Conservation (phyloP, 2,113 vertebrate species). For the Genyomyrus donnyi region DNA sequence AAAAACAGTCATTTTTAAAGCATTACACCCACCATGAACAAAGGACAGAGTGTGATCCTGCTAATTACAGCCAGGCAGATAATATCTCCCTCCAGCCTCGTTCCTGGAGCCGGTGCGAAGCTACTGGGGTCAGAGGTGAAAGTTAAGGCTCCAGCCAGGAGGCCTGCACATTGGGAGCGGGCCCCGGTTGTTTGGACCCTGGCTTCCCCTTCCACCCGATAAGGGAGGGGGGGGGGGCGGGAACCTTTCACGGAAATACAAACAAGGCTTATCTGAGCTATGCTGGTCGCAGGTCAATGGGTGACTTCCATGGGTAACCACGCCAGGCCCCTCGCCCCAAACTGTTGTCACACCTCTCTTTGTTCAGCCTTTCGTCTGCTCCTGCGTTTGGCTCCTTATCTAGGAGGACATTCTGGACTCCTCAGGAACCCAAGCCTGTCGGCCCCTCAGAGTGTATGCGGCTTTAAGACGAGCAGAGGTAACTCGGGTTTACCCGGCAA, state of each 20-base stretch:
- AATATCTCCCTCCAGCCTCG: slow-evolving; percentile 54
- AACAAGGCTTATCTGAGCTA: slow-evolving; percentile 46
- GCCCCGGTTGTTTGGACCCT: slow-evolving; percentile 36
- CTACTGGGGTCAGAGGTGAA: slow-evolving; percentile 63
- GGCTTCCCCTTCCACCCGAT: slow-evolving; percentile 41
- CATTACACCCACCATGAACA: slow-evolving; percentile 36
- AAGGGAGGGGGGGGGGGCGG: slow-evolving; percentile 39
- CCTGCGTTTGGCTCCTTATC: background rate
- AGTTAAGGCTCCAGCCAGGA: slow-evolving; percentile 56
- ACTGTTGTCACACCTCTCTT: slow-evolving; percentile 23
- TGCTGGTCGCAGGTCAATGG: slow-evolving; percentile 38
- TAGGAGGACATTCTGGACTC: slow-evolving; percentile 10
- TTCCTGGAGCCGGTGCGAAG: slow-evolving; percentile 51
- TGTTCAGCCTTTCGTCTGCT: background rate
- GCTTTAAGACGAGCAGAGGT: background rate
- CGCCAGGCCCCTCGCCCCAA: slow-evolving; percentile 13
- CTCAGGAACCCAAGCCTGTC: background rate
- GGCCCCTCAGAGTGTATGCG: background rate
- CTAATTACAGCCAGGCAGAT: slow-evolving; percentile 28
- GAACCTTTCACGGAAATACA: slow-evolving; percentile 41
- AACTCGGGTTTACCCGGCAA: background rate
- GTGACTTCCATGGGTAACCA: slow-evolving; percentile 38
- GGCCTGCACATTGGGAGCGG: slow-evolving; percentile 43
- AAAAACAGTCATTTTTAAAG: background rate
- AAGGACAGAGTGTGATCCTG: slow-evolving; percentile 58